A percentile compares a stretch with the other conserved stretches of the same genome.
phyloP scores from a whole-genome alignment of 1,140 invertebrate species.

The Drosophila lacteicornis region DNA sequence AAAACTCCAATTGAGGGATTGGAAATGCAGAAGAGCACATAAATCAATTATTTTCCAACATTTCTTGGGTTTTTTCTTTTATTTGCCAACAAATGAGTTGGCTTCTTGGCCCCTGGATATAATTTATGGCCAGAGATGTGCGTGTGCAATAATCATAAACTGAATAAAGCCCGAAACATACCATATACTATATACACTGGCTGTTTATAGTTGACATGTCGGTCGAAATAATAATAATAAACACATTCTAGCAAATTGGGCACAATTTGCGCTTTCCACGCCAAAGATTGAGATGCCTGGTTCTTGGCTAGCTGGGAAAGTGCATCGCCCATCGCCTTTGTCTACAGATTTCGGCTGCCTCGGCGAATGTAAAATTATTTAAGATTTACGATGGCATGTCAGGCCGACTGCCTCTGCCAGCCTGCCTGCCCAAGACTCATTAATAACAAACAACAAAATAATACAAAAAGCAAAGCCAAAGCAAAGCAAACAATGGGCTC shows the following conservation, averaged over 20 bases:
- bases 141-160: slow-evolving; percentile 63
- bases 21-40: slow-evolving; percentile 8
- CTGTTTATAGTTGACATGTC: slow-evolving; percentile 37
- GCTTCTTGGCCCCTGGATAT: background rate
- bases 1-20: slow-evolving; percentile 15
- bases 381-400: slow-evolving; percentile 59
- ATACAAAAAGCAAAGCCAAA: slow-evolving; percentile 18
- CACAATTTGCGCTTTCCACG: slow-evolving; percentile 40
- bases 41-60: slow-evolving; percentile 38
- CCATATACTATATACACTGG: slow-evolving; percentile 5
- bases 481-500: slow-evolving; percentile 48
- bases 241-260: slow-evolving; percentile 59
- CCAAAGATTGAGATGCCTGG: slow-evolving; percentile 11
- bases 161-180: slow-evolving; percentile 39
- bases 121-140: slow-evolving; percentile 39
- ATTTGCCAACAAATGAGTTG: slow-evolving; percentile 7
- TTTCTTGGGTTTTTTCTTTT: background rate
- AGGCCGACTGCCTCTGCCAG: slow-evolving; percentile 18
- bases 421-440: slow-evolving; percentile 38
- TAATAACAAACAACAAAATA: slow-evolving; percentile 58
- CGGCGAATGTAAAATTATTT: slow-evolving; percentile 54
- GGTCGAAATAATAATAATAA: slow-evolving; percentile 50
- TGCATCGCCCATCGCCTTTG: slow-evolving; percentile 31
- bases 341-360: slow-evolving; percentile 23
- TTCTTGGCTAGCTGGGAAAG: slow-evolving; percentile 2